Conservation (phyloP, 2,888 invertebrate species). For the Adelphocoris suturalis region DNA sequence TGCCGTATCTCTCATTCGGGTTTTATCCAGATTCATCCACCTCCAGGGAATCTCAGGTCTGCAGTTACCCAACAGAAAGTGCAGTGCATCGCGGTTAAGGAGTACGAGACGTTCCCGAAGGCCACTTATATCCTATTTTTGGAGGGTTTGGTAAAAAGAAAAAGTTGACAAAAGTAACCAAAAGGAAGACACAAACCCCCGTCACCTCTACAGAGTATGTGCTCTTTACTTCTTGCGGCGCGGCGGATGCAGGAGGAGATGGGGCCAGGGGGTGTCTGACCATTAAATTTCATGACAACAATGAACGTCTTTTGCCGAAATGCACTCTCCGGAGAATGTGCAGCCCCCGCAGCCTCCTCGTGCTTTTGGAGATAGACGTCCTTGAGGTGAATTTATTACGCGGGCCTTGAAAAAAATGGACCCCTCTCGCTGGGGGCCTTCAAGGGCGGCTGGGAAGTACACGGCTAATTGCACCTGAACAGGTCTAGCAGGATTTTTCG, state of each 20-base stretch:
- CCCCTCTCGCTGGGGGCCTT: background rate
- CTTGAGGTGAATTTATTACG: constrained; percentile 65
- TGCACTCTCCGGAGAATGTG: constrained; percentile 56
- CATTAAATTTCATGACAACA: constrained; percentile 66
- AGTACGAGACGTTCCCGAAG: constrained; percentile 24
- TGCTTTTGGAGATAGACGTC: constrained; percentile 58
- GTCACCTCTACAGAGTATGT: constrained; percentile 40
- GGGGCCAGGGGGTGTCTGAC: constrained; percentile 23
- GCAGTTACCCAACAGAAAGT: background rate
- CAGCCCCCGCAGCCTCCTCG: background rate
- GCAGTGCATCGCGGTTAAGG: background rate
- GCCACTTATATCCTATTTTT: constrained; percentile 59
- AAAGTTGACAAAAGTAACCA: constrained; percentile 26
- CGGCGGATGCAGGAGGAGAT: background rate
- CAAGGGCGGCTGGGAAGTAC: constrained; percentile 42
- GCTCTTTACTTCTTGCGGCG: constrained; percentile 5
- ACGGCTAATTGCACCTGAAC: constrained; percentile 53
- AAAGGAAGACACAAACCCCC: constrained; percentile 45
- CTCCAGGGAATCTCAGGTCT: too few relatives aligned
- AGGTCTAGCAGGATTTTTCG: constrained; percentile 56
- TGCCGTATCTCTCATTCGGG: too few relatives aligned
- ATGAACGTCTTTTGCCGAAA: constrained; percentile 56
- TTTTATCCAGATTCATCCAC: too few relatives aligned
- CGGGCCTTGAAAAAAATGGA: constrained; percentile 10
- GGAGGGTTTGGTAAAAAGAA: constrained; percentile 34